phyloP scores from a whole-genome alignment of 2,113 vertebrate species.

The Isichthys henryi region DNA sequence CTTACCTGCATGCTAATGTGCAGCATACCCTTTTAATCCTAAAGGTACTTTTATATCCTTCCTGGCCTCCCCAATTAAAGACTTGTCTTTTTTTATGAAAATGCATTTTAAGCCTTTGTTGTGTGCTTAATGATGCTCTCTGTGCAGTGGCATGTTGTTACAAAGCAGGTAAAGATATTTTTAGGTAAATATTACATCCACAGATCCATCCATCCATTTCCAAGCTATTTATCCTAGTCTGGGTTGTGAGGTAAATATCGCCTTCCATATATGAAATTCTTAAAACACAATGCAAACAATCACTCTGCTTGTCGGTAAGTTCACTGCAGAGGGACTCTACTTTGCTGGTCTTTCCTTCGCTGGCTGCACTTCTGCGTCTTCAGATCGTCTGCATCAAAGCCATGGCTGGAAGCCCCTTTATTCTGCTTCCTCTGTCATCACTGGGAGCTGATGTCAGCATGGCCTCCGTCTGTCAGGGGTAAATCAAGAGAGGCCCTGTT shows the following conservation, averaged over 20 bases:
- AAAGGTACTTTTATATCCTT: background rate
- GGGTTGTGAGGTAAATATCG: background rate
- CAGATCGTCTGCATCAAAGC: background rate
- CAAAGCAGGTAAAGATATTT: constrained; percentile 11
- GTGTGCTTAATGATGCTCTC: background rate
- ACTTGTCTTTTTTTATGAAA: background rate
- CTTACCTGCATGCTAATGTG: constrained; percentile 29
- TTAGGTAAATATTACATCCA: constrained; percentile 14
- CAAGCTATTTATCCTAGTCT: background rate
- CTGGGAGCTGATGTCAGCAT: constrained; percentile 24
- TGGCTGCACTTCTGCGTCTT: constrained; percentile 22
- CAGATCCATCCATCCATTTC: background rate
- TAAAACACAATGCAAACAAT: constrained; percentile 20
- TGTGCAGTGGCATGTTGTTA: background rate
- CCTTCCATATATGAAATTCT: background rate
- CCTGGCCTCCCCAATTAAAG: background rate
- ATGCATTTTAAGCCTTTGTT: background rate
- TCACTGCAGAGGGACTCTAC: constrained; percentile 23
- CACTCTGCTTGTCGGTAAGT: constrained; percentile 17
- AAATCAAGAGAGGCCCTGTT: constrained; percentile 41
- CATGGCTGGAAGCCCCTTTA: constrained; percentile 20
- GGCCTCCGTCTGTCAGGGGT: constrained; percentile 28
- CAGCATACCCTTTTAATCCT: constrained; percentile 25
- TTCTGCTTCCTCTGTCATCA: constrained; percentile 24
- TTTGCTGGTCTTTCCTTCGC: constrained; percentile 8